phyloP scores from a whole-genome alignment of 1,140 invertebrate genomes.

The Arctopsyche grandis region DNA sequence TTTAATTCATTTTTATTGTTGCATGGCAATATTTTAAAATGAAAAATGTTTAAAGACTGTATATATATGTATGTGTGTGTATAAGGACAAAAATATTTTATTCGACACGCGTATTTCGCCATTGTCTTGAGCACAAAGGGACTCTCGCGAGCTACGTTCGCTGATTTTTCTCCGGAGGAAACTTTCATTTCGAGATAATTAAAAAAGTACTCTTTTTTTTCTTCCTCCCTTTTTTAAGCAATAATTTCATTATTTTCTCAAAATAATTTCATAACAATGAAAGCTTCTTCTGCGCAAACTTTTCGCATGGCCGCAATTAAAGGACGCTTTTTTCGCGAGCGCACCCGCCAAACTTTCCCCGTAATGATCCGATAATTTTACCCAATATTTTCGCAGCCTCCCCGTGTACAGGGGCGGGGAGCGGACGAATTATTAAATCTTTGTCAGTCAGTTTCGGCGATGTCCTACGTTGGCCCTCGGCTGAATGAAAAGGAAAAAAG shows the following conservation, averaged over 20 bases:
- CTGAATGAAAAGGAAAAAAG: slow-evolving; percentile 38
- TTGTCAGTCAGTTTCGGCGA: slow-evolving; percentile 29
- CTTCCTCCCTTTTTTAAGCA: neutral
- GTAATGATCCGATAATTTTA: slow-evolving; percentile 39
- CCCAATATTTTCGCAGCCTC: neutral
- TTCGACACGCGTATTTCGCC: slow-evolving; percentile 7
- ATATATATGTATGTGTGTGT: neutral
- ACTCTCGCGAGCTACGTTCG: neutral
- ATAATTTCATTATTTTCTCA: slow-evolving; percentile 29
- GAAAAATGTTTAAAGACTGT: neutral
- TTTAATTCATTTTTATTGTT: too few species aligned
- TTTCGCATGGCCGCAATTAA: slow-evolving; percentile 27
- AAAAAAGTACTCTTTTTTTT: slow-evolving; percentile 9
- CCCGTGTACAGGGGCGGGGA: neutral
- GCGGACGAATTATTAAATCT: slow-evolving; percentile 27
- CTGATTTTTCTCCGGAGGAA: slow-evolving; percentile 18
- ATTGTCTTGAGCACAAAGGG: slow-evolving; percentile 7
- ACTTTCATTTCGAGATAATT: slow-evolving; percentile 27
- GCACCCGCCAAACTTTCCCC: neutral
- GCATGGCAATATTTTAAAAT: neutral
- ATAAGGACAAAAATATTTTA: slow-evolving; percentile 4
- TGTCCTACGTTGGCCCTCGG: neutral
- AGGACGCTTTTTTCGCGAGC: slow-evolving; percentile 14
- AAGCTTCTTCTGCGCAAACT: neutral
- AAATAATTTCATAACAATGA: slow-evolving; percentile 29